Base-by-base conservation (phyloP, 2,888 invertebrate genomes). In the Salpingus planirostris region DNA sequence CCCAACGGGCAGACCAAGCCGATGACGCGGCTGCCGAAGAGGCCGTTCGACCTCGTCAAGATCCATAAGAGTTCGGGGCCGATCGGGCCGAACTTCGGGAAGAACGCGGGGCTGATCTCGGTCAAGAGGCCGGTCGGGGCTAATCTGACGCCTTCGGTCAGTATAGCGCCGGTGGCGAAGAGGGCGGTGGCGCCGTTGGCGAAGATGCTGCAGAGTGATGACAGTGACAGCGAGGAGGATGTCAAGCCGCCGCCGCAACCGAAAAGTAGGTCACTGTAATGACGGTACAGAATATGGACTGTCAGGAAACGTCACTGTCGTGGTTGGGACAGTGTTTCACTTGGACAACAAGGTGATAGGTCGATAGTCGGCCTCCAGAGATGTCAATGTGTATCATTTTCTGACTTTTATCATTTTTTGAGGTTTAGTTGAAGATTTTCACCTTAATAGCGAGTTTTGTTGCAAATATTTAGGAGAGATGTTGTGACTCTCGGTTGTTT, bases 101-200 rank as follows among this genome's bases (percentile, higher is more conserved):
- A 36, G 5, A 18, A 18, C 33, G n/a, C n/a, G n/a, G n/a, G n/a
- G n/a, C 26, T 49, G 8, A 34, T 47, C 10, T 32, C 45, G 3
- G 30, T 42, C 11, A 50, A 43, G 28, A 50, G 44, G 38, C 42
- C 46, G 6, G 18, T 18, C 18, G 46, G 52, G 6, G 52, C 58
- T 4, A 59, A 67, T 46, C 45, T 69, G 27, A 68, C 68, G 3
- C 67, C 69, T 3, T 67, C 67, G 3, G 67, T 70, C 8, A 69
- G 68, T 34, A 69, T 69, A 38, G 68, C 68, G 2, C 68, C 69
- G 0, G 67, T 69, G 3, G 15, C 45, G 4, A 54, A 59, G 22
- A 60, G 59, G 31, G 43, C 50, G 13, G 46, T 49, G 3, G 36
- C 43, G n/a, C 52, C 46, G 22, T 36, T 41, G 26, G 33, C 31